Evolutionary conservation across 2,888 invertebrate genomes (phyloP), one percentile per base, ranked within the genome.

Genomic region (Aphelenchoides bicaudatus): DNA sequence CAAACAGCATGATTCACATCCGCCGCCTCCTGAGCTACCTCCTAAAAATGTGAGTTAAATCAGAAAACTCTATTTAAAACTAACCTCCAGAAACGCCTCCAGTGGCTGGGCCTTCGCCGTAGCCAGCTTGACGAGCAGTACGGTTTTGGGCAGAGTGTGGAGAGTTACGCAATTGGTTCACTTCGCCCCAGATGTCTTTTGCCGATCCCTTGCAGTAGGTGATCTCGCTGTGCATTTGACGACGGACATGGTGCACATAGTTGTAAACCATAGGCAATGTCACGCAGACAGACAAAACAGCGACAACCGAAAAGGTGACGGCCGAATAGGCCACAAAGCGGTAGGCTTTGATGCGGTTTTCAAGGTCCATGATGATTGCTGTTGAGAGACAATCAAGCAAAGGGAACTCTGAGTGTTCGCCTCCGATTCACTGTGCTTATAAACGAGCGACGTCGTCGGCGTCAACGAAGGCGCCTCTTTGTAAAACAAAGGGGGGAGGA

Each of bases 211-310:
- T 75, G 69, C 75, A 75, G 66, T 71, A 75, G 54, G 58, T 63
- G 61, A 75, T 70, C 59, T 75, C 75, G 50, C 65, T 70, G 61
- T 75, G 75, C 74, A 76, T 76, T 47, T 67, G 62, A 8, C 66
- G 59, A 55, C 72, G 70, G 28, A 75, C 75, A 46, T 73, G 69
- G 51, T 71, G 70, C 29, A 75, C 75, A 62, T 75, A 75, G 68
- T 74, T 75, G 72, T 75, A 76, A 21, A 75, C 75, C 75, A 75
- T 75, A 5, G 75, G 75, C 30, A 75, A 66, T 13, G 75, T 73
- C 25, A 69, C 66, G 53, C 69, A 69, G 28, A 69, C 69, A 29
- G 71, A 71, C 39, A 69, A 55, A 13, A 69, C 68, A 13, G 69
- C 71, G 23, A 69, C 71, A 13, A 66, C 67, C 27, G 65, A 71